Evolutionary conservation across 2,113 vertebrate genomes (phyloP), one percentile per base, ranked within the genome.

Genomic region (Sigmodon hispidus): DNA sequence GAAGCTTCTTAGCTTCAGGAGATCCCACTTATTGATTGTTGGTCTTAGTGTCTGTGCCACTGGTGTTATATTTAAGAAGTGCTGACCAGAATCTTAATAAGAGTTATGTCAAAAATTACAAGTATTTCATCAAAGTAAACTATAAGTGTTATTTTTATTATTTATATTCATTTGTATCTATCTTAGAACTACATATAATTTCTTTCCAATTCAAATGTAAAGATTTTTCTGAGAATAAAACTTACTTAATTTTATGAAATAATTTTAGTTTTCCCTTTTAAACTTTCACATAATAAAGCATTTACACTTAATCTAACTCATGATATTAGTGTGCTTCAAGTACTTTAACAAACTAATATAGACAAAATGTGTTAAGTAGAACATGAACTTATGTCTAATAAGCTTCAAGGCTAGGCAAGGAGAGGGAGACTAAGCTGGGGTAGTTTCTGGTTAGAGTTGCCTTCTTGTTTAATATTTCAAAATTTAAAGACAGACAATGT

Each of bases 241-340:
- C 3, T 45, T 61, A 52, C 31, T 21, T 65, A 5, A 52, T 87
- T 86, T 89, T 91, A 73, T 85, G 52, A 80, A 90, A 81, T 85
- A 52, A 63, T 21, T 48, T 77, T 55, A 73, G 1, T n/a, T 87
- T 94, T 31, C 24, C 80, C 4, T 16, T 63, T 26, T 13, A 72
- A 95, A 89, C 1, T 40, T 50, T 34, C 70, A 43, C 61, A 94
- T 72, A 67, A 26, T 81, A 81, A 89, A 91, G 5, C 40, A 80
- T 76, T 55, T 55, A 57, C 24, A 0, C 76, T 85, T 90, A 81
- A 40, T 81, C 1, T 77, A 31, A 92, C 0, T 7, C 11, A 52
- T 11, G 29, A 6, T 31, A 86, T n/a, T 69, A 9, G 3, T 70
- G 15, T 19, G 4, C 24, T 59, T 77, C 43, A 8, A 15, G 26